Evolutionary conservation across 2,888 invertebrate species (phyloP).

Genomic region (Ariolimax columbianus): DNA sequence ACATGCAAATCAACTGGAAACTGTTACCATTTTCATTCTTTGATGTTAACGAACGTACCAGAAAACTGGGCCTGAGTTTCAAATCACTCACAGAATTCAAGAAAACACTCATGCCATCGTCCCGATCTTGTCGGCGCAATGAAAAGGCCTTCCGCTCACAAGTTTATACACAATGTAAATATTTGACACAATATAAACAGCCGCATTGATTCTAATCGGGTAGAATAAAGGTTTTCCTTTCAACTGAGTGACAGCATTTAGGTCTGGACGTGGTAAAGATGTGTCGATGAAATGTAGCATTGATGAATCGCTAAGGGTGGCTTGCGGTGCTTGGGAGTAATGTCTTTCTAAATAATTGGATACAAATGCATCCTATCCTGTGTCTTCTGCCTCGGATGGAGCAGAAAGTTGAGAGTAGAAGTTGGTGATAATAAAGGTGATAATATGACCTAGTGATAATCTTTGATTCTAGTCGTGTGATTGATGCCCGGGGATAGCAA

Average conservation of each 20-base stretch:
- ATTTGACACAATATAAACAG: constrained; percentile 16
- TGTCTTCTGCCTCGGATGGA: too few relatives aligned
- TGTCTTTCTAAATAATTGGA: too few relatives aligned
- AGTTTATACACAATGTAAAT: neutral
- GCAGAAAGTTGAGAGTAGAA: too few relatives aligned
- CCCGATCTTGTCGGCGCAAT: neutral
- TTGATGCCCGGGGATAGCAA: too few relatives aligned
- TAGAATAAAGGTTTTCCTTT: neutral
- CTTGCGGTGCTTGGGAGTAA: too few relatives aligned
- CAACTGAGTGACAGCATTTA: neutral
- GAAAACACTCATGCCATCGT: neutral
- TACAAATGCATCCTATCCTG: too few relatives aligned
- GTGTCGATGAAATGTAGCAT: too few relatives aligned
- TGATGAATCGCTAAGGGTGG: too few relatives aligned
- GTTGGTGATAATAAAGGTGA: too few relatives aligned
- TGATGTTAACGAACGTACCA: neutral
- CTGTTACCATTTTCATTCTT: neutral
- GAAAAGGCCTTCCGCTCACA: neutral
- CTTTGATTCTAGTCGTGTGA: too few relatives aligned
- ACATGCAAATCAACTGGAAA: too few relatives aligned
- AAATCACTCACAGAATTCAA: neutral
- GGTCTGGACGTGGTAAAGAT: neutral
- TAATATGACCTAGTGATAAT: too few relatives aligned
- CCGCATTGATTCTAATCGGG: neutral
- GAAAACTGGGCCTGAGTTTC: neutral